Base-by-base conservation (phyloP, 2,797 vertebrate genomes). In the Anabas testudineus region DNA sequence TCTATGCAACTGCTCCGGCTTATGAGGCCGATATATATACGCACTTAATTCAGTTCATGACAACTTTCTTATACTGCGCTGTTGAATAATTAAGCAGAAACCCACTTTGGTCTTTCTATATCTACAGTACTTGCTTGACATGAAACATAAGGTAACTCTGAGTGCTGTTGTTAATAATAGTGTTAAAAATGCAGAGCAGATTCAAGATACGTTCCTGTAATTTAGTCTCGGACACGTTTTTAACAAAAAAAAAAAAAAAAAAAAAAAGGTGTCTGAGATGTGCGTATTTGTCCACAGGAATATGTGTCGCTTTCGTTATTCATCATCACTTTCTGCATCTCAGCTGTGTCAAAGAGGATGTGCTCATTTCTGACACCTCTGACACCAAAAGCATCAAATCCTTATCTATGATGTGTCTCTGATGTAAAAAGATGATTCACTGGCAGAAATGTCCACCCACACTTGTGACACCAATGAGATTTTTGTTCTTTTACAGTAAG, bases 11-110 rank as follows among this genome's bases (percentile, higher is more conserved):
- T 58, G 21, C 21, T 39, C 13, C 26, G 19, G 14, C 12, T 14
- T 39, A 15, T 14, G 15, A 39, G 37, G 39, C 37, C 12, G 14
- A 10, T 39, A 10, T 39, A 70, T 14, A 65, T 60, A 49, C 37
- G 57, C 41, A 10, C 32, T 42, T n/a, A 26, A 62, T 55, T 74
- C 47, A 49, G 67, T 55, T 75, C 26, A 34, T 55, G 41, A 71
- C 22, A 56, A 58, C 43, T 28, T 61, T 55, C 16, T 82, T 39
- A 52, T 32, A 39, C 70, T 74, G 47, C 42, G n/a, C 57, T 64
- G 49, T 22, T 88, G 22, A 81, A 82, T 83, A 78, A 80, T 78
- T 74, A 30, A 86, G 62, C 56, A 71, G 7, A 74, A 34, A 55
- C 45, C 51, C 51, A 57, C 45, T 63, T 56, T 9, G 55, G 10